Base-by-base conservation (phyloP, 2,113 vertebrate species). In the Xenopus tropicalis region DNA sequence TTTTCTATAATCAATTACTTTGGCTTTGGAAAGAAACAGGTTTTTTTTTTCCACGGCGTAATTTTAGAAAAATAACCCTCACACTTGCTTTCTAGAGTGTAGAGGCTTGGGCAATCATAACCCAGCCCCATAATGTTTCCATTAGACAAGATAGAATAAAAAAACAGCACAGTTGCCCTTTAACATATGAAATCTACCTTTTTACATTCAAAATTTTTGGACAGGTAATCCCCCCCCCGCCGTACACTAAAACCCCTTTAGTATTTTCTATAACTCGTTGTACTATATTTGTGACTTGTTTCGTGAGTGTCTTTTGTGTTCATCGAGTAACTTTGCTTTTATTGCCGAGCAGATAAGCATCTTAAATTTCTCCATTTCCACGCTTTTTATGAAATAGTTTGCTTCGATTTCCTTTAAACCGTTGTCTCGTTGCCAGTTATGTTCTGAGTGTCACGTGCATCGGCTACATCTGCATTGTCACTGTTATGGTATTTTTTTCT, bases 401-500 rank as follows among this genome's bases (percentile, higher is more conserved):
- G 70, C 85, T 87, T 89, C 66, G 73, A 71, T 89, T 16, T 51
- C 78, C 79, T 85, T 82, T 80, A 63, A 24, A 81, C 46, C 83
- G 82, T 87, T 67, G 58, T 88, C 77, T 74, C 79, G 86, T 85
- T 85, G 81, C 84, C 75, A 61, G 75, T 88, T 89, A 81, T 80
- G 88, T 90, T 88, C 86, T 82, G 81, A 87, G 86, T 94, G 90
- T 94, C 88, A 86, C 79, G 91, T 92, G 95, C 93, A 94, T 95
- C 92, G 94, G 89, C 94, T 86, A 88, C 93, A 94, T 92, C 93
- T 90, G 93, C 92, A 90, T 92, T 91, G 89, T 94, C 95, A 96
- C 93, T 94, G 95, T 98, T 96, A 97, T 95, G 93, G 93, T 95
- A 96, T 95, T 95, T 97, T 90, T 88, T 96, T 98, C 94, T 98